Evolutionary conservation across 2,797 vertebrate genomes (phyloP), one percentile per base, ranked within the genome.

Genomic region (Heliangelus exortis): DNA sequence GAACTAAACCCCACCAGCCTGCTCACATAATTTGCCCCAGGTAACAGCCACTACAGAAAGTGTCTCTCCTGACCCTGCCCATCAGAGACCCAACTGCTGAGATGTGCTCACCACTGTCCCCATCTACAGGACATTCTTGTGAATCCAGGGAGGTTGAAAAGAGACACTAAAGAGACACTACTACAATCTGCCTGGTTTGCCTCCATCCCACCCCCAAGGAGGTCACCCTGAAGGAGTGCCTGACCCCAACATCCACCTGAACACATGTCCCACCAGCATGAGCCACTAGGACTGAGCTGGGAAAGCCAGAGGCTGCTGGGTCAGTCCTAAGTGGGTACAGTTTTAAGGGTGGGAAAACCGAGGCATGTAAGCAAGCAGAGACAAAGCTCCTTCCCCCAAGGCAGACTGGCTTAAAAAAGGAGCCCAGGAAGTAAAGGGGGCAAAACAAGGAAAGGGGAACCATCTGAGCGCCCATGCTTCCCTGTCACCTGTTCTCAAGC

Each of bases 51-150:
- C 28, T 17, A 33, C 50, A 77, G 51, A 28, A 59, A 65, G n/a
- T 9, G 4, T 55, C 16, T 59, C 79, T 74, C 26, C 43, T 31
- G 29, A 45, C 13, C 6, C 11, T 10, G 7, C 1, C 26, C 22
- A 51, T 18, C 48, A 62, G 28, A 66, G 31, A 73, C 20, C 7
- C 0, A 0, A 15, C 34, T 21, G 21, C 8, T 33, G 16, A 72
- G 39, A 50, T 0, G 4, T 15, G 17, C 34, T 76, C 51, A 47
- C 20, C 1, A 0, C 36, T 7, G 2, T 43, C 26, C 12, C 21
- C 59, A 69, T 7, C 47, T 48, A 53, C 55, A 80, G 45, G 41
- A 51, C 43, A 83, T 1, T 8, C 29, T 53, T 25, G 16, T 1
- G 2, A n/a, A 45, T 68, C 22, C 4, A 3, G 1, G 1, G 22